Evolutionary conservation across 92 coral and sea anemone genomes (phyloP).

Genomic region (Hydrozoanthus gracilis): DNA sequence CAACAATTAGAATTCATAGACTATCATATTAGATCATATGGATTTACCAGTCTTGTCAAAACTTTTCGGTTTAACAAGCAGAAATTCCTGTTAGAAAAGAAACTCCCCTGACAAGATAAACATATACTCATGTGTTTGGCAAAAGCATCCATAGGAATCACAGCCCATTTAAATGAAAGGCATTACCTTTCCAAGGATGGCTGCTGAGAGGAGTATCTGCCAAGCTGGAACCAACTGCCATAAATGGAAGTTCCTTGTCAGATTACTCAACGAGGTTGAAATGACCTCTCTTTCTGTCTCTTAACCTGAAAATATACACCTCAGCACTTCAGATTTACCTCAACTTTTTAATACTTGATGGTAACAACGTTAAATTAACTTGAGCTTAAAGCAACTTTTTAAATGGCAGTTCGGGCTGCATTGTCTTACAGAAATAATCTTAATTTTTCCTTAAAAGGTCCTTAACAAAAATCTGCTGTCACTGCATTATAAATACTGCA

Average conservation of each 20-base stretch:
- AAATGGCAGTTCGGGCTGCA: background rate
- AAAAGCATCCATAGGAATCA: background rate
- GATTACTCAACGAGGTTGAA: constrained; percentile 33
- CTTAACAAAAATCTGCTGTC: background rate
- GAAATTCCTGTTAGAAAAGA: background rate
- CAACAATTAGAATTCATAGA: constrained; percentile 2
- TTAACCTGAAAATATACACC: constrained; percentile 48
- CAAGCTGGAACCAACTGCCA: constrained; percentile 41
- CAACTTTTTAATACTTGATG: background rate
- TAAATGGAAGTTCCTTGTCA: constrained; percentile 23
- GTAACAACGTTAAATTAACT: background rate
- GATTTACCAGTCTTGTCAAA: background rate
- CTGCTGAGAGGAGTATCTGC: constrained; percentile 31
- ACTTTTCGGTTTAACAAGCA: too few species aligned
- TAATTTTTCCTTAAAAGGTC: background rate
- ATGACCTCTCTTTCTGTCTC: constrained; percentile 16
- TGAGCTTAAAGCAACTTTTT: background rate
- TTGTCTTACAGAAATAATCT: background rate
- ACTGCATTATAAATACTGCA: background rate
- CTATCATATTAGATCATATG: background rate
- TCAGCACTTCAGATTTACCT: constrained; percentile 26
- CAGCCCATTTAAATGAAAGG: background rate
- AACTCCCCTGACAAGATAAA: background rate
- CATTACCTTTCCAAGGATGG: constrained; percentile 43
- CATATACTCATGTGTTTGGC: background rate